These are phyloP conservation scores for Lathronympha strigana DNA, from an alignment of 2,888 invertebrate genomes.

Conservation along the genomic window DNA sequence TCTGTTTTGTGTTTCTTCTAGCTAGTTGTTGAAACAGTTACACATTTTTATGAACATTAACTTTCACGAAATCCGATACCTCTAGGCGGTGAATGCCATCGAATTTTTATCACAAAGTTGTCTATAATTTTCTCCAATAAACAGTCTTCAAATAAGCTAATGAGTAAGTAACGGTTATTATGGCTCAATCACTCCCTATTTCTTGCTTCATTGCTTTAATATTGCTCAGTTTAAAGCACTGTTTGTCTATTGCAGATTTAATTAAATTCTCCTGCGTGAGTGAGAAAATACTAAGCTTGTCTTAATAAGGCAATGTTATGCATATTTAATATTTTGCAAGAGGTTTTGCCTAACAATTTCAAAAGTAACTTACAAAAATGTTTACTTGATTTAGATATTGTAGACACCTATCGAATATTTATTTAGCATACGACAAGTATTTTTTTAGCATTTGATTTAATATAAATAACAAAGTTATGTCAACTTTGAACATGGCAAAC, in stretches of 20 bases:
- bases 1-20: too few species aligned
- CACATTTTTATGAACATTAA: not conserved
- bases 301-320: slow-evolving; percentile 3
- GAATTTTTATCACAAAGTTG: not conserved
- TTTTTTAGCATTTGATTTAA: too few species aligned
- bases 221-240: slow-evolving; percentile 20
- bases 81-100: not conserved
- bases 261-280: slow-evolving; percentile 25
- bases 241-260: slow-evolving; percentile 15
- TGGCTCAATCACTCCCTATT: slow-evolving; percentile 9
- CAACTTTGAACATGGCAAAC: too few species aligned
- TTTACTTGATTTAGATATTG: too few species aligned
- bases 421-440: too few species aligned
- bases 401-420: too few species aligned
- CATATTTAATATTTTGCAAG: slow-evolving; percentile 4
- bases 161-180: slow-evolving; percentile 6
- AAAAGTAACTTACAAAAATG: not conserved
- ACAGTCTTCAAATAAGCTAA: not conserved
- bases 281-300: slow-evolving; percentile 9
- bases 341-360: slow-evolving; percentile 2
- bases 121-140: slow-evolving; percentile 1
- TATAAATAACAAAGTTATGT: too few species aligned
- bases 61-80: not conserved
- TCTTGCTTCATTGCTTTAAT: slow-evolving; percentile 20
- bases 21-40: too few species aligned